Evolutionary conservation across 2,888 invertebrate genomes (phyloP), one percentile per base, ranked within the genome.

Genomic region (Phymatocera aterrima): DNA sequence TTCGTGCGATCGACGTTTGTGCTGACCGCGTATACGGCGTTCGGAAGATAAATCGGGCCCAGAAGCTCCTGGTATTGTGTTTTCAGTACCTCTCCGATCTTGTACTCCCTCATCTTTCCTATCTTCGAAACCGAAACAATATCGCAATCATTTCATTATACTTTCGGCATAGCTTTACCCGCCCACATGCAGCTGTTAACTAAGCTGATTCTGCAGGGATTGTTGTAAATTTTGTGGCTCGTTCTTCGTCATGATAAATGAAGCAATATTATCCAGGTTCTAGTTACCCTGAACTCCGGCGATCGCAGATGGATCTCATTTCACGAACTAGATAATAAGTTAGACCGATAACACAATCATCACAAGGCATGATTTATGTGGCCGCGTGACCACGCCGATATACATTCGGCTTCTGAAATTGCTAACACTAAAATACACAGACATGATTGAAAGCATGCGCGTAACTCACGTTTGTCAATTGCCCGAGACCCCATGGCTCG

Each of bases 401-500:
- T n/a, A n/a, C n/a, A n/a, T n/a, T n/a, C n/a, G n/a, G n/a, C n/a
- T n/a, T n/a, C n/a, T n/a, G n/a, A n/a, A n/a, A n/a, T n/a, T n/a
- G 51, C 18, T 51, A 0, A 51, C 18, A 6, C 21, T 51, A 51
- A 8, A 10, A 51, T 0, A 4, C 15, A 24, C 31, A 31, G 1
- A 60, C 12, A 15, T 31, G 15, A 5, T 31, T 24, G 1, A 3
- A 4, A 1, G 15, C 4, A 31, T 31, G 0, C 1, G 3, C 10
- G 37, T 37, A 64, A 83, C 82, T 87, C 87, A 93, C 93, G 82
- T 91, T 91, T 2, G 93, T 93, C 34, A 94, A 87, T 81, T 93
- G 92, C 10, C 92, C 93, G 83, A 91, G 91, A 10, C 93, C 93
- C 82, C 92, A 91, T 0, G 93, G 93, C 90, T 93, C 92, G 75